Base-by-base conservation (phyloP, 2,113 vertebrate species). In the Phoxinus phoxinus region DNA sequence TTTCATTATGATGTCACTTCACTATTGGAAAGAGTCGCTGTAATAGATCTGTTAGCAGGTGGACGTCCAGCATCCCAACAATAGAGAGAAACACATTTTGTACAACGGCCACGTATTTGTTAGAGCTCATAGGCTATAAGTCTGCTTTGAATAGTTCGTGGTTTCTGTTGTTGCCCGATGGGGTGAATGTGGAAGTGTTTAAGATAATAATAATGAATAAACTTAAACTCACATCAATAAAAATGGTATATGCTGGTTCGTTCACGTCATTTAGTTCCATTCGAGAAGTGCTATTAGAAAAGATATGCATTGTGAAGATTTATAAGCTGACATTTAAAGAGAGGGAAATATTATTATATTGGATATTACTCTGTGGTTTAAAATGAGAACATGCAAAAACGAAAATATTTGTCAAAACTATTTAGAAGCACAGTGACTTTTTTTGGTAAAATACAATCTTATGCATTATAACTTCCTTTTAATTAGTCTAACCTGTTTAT, bases 1-100 rank as follows among this genome's bases (percentile, higher is more conserved):
- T 91, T 87, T 71, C 89, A 82, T 83, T 71, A 82, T 48, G 90
- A 91, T 90, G 92, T 91, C 88, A 89, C 87, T 86, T 88, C 87
- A 91, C 90, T 91, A 58, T 72, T 84, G 81, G 85, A 87, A 56
- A 71, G 59, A 89, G 91, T 90, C 23, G 88, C 90, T 88, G 90
- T 89, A 86, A 89, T 85, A 90, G 78, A 63, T 46, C 81, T 78
- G 59, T 83, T 73, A 88, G 84, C 84, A 88, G 74, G 53, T 86
- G 80, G 74, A 83, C 30, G 53, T 76, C 67, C 17, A 81, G 32
- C 56, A 71, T 27, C 37, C 46, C 11, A 5, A 71, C 74, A 77
- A 59, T 67, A 84, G 35, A 85, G 23, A 37, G n/a, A 65, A 65
- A 65, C 56, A 77, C 17, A 21, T 44, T 23, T 48, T 15, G 23